Percentiles rank a stretch among this genome's conserved stretches.
These are phyloP conservation scores for Morelia viridis DNA, from an alignment of 2,797 vertebrate genomes.

Conservation along the genomic window DNA sequence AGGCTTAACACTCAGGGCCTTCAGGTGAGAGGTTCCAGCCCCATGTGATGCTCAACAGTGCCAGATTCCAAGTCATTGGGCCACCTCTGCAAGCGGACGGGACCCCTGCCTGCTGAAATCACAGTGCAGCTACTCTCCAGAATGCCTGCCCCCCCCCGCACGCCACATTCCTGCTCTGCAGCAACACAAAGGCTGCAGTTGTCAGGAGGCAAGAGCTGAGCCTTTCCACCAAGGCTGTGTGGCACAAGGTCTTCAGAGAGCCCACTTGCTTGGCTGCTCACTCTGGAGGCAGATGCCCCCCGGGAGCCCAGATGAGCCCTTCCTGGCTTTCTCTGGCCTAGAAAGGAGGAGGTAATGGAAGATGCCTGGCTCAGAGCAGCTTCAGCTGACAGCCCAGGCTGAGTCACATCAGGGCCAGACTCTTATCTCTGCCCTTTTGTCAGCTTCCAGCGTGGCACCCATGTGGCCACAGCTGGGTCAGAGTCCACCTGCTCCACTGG, in stretches of 20 bases:
- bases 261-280: too few relatives aligned
- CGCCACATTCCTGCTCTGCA: not conserved
- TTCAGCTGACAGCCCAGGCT: not conserved
- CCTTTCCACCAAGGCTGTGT: too few relatives aligned
- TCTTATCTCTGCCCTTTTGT: conserved; percentile 53
- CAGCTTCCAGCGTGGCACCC: conserved; percentile 69
- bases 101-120: not conserved
- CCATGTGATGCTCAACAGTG: not conserved
- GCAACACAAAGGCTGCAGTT: not conserved
- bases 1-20: not conserved
- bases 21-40: not conserved
- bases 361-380: not conserved
- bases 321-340: not conserved
- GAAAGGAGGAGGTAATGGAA: not conserved
- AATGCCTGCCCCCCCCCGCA: not conserved
- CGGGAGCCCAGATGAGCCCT: too few relatives aligned
- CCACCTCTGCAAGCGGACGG: not conserved
- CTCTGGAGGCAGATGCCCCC: too few relatives aligned
- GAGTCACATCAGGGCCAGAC: not conserved
- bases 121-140: not conserved
- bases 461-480: conserved; percentile 59
- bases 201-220: not conserved
- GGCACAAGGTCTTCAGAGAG: too few relatives aligned
- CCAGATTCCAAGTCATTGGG: not conserved
- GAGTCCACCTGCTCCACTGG: conserved; percentile 69